Evolutionary conservation across 2,888 invertebrate species (phyloP), one percentile per base, ranked within the genome.

Genomic region (Ashinkailepas kermadecensis): DNA sequence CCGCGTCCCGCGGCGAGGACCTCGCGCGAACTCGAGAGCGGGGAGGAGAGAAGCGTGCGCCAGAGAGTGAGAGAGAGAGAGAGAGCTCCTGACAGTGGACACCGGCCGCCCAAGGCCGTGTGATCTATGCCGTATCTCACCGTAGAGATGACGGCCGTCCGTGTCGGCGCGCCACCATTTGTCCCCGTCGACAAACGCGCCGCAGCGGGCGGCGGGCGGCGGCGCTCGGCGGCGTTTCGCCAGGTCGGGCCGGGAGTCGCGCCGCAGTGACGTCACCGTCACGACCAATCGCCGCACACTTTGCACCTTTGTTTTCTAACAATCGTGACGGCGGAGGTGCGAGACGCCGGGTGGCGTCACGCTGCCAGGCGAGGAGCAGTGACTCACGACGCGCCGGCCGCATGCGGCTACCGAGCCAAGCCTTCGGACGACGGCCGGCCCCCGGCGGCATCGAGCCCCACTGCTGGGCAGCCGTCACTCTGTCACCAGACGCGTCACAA

Each of bases 281-380:
- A 64, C 13, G 13, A 21, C 15, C 62, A 15, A 21, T 8, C 62
- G 62, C 13, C 62, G n/a, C 67, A 67, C 67, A 25, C 67, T 67
- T 67, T 67, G 25, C 25, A n/a, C 67, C 25, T 67, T 67, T 67
- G 67, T 67, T 67, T 67, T 67, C 25, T 13, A 67, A 67, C 67
- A 67, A 25, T 13, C 67, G 12, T 13, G 67, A 25, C 67, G 67
- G 25, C 67, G 25, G 67, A n/a, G 67, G 67, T 13, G 67, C 67
- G 67, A 67, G 13, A 67, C 25, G 25, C 25, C 62, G 15, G 3
- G 18, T 15, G 62, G 62, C 15, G 15, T 15, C 13, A 7, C 15
- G 62, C 62, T 15, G 62, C 62, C 18, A 23, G 25, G 25, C 25
- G 25, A 25, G 25, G 12, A 13, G 13, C 67, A 25, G 25, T 9